Conservation (phyloP, 1,140 invertebrate species). For the Drosophila auraria region DNA sequence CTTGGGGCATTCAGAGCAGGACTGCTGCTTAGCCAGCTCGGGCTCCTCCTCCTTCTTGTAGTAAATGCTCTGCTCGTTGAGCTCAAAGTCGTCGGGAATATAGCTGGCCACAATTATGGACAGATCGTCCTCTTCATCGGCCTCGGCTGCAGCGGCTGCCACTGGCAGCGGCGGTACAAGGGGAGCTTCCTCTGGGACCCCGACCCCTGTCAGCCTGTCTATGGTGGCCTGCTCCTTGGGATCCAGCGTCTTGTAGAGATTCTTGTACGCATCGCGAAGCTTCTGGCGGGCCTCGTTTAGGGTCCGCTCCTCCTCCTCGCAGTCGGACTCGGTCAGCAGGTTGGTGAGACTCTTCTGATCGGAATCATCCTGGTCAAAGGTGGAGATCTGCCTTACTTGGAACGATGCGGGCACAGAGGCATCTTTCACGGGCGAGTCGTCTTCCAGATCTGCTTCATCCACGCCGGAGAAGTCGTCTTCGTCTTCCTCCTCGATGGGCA, state of each 20-base stretch:
- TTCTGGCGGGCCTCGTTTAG: constrained; percentile 64
- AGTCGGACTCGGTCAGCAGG: constrained; percentile 74
- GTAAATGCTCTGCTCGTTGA: constrained; percentile 74
- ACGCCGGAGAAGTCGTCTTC: constrained; percentile 72
- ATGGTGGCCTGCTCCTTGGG: constrained; percentile 57
- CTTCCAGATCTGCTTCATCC: constrained; percentile 63
- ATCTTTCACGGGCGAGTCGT: constrained; percentile 14
- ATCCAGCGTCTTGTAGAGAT: constrained; percentile 70
- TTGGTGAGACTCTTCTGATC: constrained; percentile 77
- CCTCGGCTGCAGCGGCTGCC: not conserved
- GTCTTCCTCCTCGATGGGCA: constrained; percentile 18
- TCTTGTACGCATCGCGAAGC: constrained; percentile 64
- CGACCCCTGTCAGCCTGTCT: constrained; percentile 47
- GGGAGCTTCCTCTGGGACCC: constrained; percentile 3
- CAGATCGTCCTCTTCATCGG: constrained; percentile 73
- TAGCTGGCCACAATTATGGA: constrained; percentile 83
- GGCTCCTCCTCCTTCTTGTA: constrained; percentile 58
- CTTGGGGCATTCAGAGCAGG: constrained; percentile 35
- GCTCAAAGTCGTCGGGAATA: constrained; percentile 72
- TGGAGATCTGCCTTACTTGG: constrained; percentile 55
- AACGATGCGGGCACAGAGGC: not conserved
- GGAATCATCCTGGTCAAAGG: constrained; percentile 71
- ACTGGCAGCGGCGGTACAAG: not conserved
- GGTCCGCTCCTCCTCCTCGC: constrained; percentile 72
- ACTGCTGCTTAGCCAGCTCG: not conserved